These are phyloP conservation scores for Epinephelus moara DNA, from an alignment of 2,113 vertebrate genomes.

Conservation along the genomic window DNA sequence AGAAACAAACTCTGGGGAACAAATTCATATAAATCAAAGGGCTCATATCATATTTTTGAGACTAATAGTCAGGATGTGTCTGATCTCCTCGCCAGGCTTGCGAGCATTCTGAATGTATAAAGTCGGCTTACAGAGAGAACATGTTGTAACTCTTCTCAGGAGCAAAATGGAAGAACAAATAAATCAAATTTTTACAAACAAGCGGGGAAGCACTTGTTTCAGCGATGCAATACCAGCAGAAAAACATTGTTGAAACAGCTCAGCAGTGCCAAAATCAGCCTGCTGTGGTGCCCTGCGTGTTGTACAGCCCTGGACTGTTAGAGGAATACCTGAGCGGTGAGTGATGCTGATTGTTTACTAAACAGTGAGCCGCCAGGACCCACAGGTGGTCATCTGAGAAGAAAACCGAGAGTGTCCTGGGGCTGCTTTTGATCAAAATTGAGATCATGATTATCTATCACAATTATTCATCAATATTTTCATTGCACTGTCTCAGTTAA, in stretches of 20 bases:
- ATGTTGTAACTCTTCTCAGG: background rate
- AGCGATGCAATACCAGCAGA: constrained; percentile 1
- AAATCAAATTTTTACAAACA: constrained; percentile 1
- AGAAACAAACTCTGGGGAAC: constrained; percentile 1
- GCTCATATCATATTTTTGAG: background rate
- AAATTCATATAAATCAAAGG: background rate
- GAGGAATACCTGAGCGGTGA: background rate
- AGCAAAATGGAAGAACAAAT: constrained; percentile 2
- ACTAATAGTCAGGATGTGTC: background rate
- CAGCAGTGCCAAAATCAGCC: background rate
- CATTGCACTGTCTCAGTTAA: no score
- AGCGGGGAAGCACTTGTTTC: background rate
- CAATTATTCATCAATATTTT: no score
- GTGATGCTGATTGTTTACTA: no score
- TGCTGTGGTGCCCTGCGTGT: background rate
- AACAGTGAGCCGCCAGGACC: no score
- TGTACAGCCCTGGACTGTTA: background rate
- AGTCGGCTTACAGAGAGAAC: background rate
- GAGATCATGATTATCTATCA: no score
- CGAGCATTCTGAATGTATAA: background rate
- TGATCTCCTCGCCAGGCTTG: background rate
- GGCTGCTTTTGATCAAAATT: no score
- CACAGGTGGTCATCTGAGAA: no score
- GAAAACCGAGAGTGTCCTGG: no score
- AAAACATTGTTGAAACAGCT: constrained; percentile 5